phyloP scores from a whole-genome alignment of 2,113 vertebrate species.

The Chloropsis hardwickii region DNA sequence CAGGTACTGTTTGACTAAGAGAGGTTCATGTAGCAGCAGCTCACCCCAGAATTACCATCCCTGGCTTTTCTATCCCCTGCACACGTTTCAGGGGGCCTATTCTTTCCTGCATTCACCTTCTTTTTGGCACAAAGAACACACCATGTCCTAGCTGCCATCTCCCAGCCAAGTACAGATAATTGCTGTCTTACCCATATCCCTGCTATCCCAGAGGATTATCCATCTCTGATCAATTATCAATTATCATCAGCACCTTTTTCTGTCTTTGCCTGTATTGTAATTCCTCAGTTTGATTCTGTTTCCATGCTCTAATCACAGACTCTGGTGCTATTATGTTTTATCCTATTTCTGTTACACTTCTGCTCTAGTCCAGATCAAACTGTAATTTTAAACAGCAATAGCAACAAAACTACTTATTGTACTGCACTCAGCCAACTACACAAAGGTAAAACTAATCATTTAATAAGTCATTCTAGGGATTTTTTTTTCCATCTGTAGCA shows the following conservation, averaged over 20 bases:
- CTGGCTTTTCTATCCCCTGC: not conserved
- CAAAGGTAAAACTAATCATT: constrained; percentile 1
- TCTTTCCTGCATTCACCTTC: not conserved
- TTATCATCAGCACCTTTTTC: not conserved
- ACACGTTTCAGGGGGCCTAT: fast-evolving
- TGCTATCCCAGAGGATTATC: not conserved
- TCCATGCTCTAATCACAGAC: not conserved
- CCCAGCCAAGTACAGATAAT: not conserved
- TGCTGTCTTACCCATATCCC: not conserved
- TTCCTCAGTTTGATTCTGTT: not conserved
- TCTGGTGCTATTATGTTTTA: not conserved
- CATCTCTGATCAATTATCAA: not conserved
- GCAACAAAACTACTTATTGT: constrained; percentile 2
- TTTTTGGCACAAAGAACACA: not conserved
- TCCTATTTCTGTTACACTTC: not conserved
- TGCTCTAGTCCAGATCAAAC: not conserved
- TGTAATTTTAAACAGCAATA: not conserved
- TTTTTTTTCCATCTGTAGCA: not conserved
- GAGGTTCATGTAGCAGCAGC: not conserved
- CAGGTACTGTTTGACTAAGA: not conserved
- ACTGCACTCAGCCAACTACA: not conserved
- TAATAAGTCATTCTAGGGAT: not conserved
- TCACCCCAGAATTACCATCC: not conserved
- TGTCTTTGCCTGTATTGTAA: fast-evolving
- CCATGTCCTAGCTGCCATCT: not conserved